phyloP scores from a whole-genome alignment of 2,888 invertebrate species.

The Cybosia mesomella region DNA sequence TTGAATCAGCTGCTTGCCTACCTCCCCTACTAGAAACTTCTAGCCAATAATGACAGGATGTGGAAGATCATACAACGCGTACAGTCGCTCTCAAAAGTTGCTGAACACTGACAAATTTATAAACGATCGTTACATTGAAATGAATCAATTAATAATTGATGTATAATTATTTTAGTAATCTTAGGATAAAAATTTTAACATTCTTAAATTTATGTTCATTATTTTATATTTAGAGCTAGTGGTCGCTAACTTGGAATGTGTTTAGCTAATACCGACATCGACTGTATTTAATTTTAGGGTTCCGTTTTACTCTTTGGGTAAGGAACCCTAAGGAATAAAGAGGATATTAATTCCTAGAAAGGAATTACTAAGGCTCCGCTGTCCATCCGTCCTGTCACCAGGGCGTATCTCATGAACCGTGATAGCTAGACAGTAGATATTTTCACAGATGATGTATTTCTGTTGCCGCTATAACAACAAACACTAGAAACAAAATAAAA shows the following conservation, averaged over 20 bases:
- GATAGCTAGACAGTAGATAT: too few species aligned
- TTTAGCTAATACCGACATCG: not conserved
- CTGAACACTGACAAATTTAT: not conserved
- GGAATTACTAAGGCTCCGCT: too few species aligned
- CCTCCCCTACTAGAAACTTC: not conserved
- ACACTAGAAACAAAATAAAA: too few species aligned
- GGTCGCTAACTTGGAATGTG: not conserved
- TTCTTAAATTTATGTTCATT: too few species aligned
- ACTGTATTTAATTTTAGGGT: conserved; percentile 10
- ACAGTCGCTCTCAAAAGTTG: not conserved
- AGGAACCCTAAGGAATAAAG: too few species aligned
- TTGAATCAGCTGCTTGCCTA: not conserved
- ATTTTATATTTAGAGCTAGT: not conserved
- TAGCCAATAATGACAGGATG: not conserved
- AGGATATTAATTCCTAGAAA: too few species aligned
- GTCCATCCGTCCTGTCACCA: too few species aligned
- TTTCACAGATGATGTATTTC: too few species aligned
- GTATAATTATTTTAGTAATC: not conserved
- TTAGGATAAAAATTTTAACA: too few species aligned
- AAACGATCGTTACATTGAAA: not conserved
- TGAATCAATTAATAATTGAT: not conserved
- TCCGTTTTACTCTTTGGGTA: too few species aligned
- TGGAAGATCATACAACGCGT: not conserved
- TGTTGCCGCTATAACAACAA: too few species aligned
- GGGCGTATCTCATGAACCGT: too few species aligned